Conservation (phyloP, 2,113 vertebrate genomes). For the Marcusenius ussheri region DNA sequence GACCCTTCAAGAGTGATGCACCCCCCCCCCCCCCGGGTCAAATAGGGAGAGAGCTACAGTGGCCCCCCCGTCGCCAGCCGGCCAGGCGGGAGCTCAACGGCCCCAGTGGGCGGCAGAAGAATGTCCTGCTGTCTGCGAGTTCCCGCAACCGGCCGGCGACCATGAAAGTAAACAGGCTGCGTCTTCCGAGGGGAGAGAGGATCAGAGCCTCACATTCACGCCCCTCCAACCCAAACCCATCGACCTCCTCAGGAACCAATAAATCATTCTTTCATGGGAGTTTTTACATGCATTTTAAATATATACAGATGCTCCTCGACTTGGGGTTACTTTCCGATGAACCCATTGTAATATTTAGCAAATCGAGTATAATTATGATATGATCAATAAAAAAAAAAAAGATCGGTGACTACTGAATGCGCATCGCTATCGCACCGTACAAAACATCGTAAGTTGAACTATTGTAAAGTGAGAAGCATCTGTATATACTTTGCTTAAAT, state of each 20-base stretch:
- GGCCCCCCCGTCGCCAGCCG: not conserved
- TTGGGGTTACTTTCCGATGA: not conserved
- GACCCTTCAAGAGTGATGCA: not conserved
- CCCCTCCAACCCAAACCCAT: constrained; percentile 51
- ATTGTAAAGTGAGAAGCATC: not conserved
- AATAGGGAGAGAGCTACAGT: not conserved
- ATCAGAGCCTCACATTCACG: constrained; percentile 51
- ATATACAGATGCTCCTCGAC: not conserved
- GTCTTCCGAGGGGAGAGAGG: constrained; percentile 41
- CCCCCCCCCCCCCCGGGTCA: not conserved
- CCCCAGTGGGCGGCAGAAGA: not conserved
- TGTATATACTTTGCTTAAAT: not conserved
- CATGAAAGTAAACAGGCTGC: constrained; percentile 44
- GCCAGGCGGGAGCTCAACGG: not conserved
- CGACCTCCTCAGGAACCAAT: constrained; percentile 49
- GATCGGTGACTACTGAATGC: not conserved
- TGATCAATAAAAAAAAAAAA: not conserved
- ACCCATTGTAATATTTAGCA: not conserved
- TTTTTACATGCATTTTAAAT: not conserved
- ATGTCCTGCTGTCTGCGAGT: constrained; percentile 19
- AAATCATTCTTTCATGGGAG: constrained; percentile 39
- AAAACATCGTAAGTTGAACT: not conserved
- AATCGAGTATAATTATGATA: constrained; percentile 10
- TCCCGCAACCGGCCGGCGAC: constrained; percentile 32
- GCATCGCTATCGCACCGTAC: not conserved